Percentiles rank a stretch among this genome's conserved stretches.
Evolutionary conservation across 2,113 vertebrate species (phyloP).

Genomic region (Tapirus terrestris): DNA sequence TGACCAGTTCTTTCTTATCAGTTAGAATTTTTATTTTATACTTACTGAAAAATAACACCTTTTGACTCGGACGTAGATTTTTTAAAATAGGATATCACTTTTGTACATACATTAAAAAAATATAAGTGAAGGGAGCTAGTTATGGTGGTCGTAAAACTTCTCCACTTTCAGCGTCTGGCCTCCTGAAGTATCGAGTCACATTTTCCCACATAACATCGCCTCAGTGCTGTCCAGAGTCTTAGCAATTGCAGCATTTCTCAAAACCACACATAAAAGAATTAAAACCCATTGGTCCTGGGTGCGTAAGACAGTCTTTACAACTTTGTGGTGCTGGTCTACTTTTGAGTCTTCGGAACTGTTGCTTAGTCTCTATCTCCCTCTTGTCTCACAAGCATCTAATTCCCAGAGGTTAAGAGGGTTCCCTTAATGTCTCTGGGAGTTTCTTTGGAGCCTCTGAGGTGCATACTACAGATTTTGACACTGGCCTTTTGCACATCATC

Average conservation of each 20-base stretch:
- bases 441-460: background rate
- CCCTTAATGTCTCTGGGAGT: background rate
- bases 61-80: background rate
- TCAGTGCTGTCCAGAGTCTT: background rate
- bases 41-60: background rate
- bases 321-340: fast-evolving
- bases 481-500: background rate
- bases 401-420: background rate
- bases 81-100: background rate
- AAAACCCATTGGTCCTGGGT: background rate
- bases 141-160: background rate
- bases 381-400: background rate
- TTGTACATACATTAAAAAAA: background rate
- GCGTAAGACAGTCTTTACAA: fast-evolving
- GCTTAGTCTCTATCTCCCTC: background rate
- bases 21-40: background rate
- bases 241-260: background rate
- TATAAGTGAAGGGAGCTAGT: background rate
- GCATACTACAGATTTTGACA: fast-evolving
- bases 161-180: background rate
- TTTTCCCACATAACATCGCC: background rate
- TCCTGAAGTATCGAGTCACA: background rate
- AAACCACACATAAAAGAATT: background rate
- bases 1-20: background rate
- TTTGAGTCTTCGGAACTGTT: background rate